Evolutionary conservation across 2,797 vertebrate genomes (phyloP), one percentile per base, ranked within the genome.

Genomic region (Catamblyrhynchus diadema): DNA sequence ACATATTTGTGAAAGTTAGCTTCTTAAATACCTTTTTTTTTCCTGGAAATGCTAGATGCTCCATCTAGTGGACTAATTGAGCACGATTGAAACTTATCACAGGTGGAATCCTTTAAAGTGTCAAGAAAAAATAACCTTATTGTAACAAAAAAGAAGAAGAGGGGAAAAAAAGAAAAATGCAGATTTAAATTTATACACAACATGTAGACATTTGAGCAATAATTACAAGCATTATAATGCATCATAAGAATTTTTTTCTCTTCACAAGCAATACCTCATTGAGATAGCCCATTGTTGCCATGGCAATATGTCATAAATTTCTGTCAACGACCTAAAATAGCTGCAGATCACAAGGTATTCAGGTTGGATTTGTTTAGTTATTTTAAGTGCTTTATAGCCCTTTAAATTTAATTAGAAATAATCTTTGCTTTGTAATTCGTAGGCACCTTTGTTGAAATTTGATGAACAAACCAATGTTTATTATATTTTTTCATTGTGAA

Each of bases 61-160:
- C 97, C 98, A 98, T 97, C 98, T 98, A 98, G 97, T 97, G 97
- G 97, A 65, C 69, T 95, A 79, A 93, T 35, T 92, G 83, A 96
- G 75, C 53, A 81, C 59, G 28, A 50, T 51, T 69, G 79, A 93
- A 96, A 96, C 6, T 92, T 88, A 87, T n/a, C 65, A 89, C n/a
- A 79, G 45, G 57, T 91, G 59, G 21, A 72, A 64, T 45, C 10
- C 27, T 42, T 72, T 66, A 18, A 81, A 67, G 4, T 33, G 17
- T 50, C 25, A 74, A 77, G 37, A 85, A 92, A 92, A 74, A 77
- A 64, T 7, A 35, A 60, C 17, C 72, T 66, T 88, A 35, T 32
- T 90, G 10, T 33, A 82, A n/a, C 9, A 86, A 83, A 44, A 33
- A n/a, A 13, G 5, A 32, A 45, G 17, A 8, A 39, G 17, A 7